A percentile compares a stretch with the other conserved stretches of the same genome.
These are phyloP conservation scores for Eilema sororculum DNA, from an alignment of 2,888 invertebrate genomes.

Conservation along the genomic window DNA sequence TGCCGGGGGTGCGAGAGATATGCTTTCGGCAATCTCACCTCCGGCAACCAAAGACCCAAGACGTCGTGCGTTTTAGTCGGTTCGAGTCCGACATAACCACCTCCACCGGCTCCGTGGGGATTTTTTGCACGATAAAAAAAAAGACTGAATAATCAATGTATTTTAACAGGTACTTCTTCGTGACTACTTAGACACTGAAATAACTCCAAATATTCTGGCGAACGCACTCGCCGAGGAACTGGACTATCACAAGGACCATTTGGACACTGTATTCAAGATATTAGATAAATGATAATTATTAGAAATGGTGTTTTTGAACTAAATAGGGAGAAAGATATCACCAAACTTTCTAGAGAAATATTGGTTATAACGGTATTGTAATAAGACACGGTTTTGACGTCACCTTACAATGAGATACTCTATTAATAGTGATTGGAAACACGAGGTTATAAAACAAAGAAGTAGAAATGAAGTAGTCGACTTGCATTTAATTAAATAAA, in stretches of 20 bases:
- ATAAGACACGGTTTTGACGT: background rate
- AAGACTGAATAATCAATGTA: background rate
- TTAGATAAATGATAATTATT: slow-evolving; percentile 63
- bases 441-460: too few species aligned
- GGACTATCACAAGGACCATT: slow-evolving; percentile 87
- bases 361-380: background rate
- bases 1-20: too few species aligned
- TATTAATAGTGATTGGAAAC: too few species aligned
- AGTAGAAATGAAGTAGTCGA: too few species aligned
- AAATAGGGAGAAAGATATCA: background rate
- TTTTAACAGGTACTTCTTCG: slow-evolving; percentile 87
- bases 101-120: too few species aligned
- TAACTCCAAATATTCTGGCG: slow-evolving; percentile 92
- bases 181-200: slow-evolving; percentile 92
- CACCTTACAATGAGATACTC: background rate
- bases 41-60: too few species aligned
- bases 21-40: too few species aligned
- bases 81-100: too few species aligned
- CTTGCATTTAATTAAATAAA: too few species aligned
- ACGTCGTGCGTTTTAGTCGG: too few species aligned
- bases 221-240: slow-evolving; percentile 92
- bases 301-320: background rate
- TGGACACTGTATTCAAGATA: slow-evolving; percentile 72
- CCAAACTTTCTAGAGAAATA: background rate
- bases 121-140: too few species aligned